These are phyloP conservation scores for Gonioctena quinquepunctata DNA, from an alignment of 1,140 invertebrate genomes.

Conservation along the genomic window DNA sequence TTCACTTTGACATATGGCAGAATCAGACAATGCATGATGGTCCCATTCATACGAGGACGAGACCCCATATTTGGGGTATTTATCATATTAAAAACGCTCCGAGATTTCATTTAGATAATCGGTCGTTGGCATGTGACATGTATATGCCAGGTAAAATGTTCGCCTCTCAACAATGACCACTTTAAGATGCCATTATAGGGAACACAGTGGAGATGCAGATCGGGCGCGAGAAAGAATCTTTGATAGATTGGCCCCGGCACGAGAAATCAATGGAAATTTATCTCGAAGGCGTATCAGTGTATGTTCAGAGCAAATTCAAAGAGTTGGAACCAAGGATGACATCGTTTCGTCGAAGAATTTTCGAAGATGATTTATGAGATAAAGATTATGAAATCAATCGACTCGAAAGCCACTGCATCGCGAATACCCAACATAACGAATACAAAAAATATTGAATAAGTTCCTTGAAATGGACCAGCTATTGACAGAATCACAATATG, in stretches of 20 bases:
- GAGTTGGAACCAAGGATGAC: neutral
- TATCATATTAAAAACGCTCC: conserved; percentile 47
- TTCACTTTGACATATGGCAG: conserved; percentile 53
- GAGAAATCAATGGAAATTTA: neutral
- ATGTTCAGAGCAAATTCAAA: neutral
- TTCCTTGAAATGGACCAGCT: too few relatives aligned
- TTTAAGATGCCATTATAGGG: conserved; percentile 35
- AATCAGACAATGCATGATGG: conserved; percentile 40
- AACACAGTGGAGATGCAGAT: conserved; percentile 27
- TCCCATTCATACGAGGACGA: conserved; percentile 24
- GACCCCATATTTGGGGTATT: conserved; percentile 44
- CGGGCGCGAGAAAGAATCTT: conserved; percentile 13
- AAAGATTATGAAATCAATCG: neutral
- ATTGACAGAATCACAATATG: too few relatives aligned
- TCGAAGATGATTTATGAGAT: neutral
- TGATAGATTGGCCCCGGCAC: conserved; percentile 22
- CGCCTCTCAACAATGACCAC: conserved; percentile 40
- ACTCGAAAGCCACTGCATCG: too few relatives aligned
- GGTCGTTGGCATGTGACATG: conserved; percentile 41
- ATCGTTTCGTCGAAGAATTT: neutral
- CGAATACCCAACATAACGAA: too few relatives aligned
- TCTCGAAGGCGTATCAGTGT: neutral
- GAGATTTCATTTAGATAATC: conserved; percentile 51
- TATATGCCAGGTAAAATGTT: conserved; percentile 39
- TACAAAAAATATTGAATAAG: too few relatives aligned